Evolutionary conservation across 1,140 invertebrate genomes (phyloP), one percentile per base, ranked within the genome.

Genomic region (Heliconius hermathena): DNA sequence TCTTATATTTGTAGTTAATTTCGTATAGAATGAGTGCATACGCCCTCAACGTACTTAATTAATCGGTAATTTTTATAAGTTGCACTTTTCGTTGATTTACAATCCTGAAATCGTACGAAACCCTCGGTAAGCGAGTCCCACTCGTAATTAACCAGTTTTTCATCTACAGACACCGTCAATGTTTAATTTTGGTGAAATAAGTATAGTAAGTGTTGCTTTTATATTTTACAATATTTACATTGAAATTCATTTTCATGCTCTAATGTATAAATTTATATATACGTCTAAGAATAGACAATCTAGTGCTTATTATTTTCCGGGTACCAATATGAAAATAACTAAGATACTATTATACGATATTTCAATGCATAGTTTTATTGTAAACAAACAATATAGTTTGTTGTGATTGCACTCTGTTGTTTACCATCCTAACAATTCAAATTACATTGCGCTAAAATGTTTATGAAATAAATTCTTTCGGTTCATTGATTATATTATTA

Each of bases 281-380:
- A 41, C 36, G 29, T 8, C 71, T 36, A 38, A 71, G 22, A 66
- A 82, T 82, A 83, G 75, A 70, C 38, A 71, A 60, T 81, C 81
- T 84, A 75, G 78, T 79, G 46, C 52, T 75, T 76, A 84, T 86
- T 86, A 78, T 86, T 86, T 86, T 86, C 81, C 85, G 85, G 81
- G 83, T 84, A 33, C 71, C 41, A 41, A 60, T 76, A 76, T 74
- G 81, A 80, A 82, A 81, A 82, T 82, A 84, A 76, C 75, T 60
- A 80, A 71, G 52, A 60, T 66, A 26, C 22, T 66, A 66, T 26
- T 73, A 77, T 74, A 77, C 72, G 18, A 84, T 81, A 66, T 13
- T 80, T 72, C 54, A 81, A 74, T 78, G 70, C 72, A 77, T 20
- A 79, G 76, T 74, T 52, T 79, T 72, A 72, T 41, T 74, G 73